A percentile compares a stretch with the other conserved stretches of the same genome.
Evolutionary conservation across 2,888 invertebrate genomes (phyloP).

Genomic region (Platypus cylindrus): DNA sequence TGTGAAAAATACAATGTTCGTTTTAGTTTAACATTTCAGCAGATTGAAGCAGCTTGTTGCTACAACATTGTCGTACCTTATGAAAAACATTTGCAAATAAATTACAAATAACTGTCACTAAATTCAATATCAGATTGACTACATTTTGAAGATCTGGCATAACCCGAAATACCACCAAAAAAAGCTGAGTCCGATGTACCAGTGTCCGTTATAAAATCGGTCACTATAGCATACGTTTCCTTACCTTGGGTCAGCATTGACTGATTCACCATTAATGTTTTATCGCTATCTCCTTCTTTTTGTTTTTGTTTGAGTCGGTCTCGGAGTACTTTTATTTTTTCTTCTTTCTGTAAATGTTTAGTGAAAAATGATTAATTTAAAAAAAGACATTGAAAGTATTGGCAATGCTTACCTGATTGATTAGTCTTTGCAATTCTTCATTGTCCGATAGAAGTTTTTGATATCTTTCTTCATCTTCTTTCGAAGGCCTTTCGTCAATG

Average conservation of each 20-base stretch:
- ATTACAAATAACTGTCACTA: slow-evolving; percentile 75
- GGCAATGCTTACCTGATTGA: slow-evolving; percentile 62
- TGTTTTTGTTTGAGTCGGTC: slow-evolving; percentile 63
- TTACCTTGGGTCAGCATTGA: slow-evolving; percentile 58
- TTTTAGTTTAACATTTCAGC: too few species aligned
- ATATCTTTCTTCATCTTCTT: slow-evolving; percentile 91
- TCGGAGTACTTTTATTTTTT: slow-evolving; percentile 70
- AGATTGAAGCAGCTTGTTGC: slow-evolving; percentile 34
- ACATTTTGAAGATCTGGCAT: slow-evolving; percentile 70
- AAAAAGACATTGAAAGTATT: not conserved
- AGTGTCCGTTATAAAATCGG: slow-evolving; percentile 63
- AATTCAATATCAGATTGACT: slow-evolving; percentile 81
- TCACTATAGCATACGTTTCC: slow-evolving; percentile 57
- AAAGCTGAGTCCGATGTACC: slow-evolving; percentile 68
- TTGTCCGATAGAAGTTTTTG: slow-evolving; percentile 88
- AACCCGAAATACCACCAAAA: slow-evolving; percentile 52
- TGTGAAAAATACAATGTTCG: slow-evolving; percentile 51
- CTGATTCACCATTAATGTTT: slow-evolving; percentile 32
- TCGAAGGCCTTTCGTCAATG: slow-evolving; percentile 66
- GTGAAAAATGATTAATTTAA: not conserved
- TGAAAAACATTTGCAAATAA: too few species aligned
- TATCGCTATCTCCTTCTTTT: slow-evolving; percentile 12
- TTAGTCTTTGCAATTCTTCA: slow-evolving; percentile 89
- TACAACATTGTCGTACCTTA: slow-evolving; percentile 25
- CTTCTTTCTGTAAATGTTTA: slow-evolving; percentile 60